These are phyloP conservation scores for Okamejei kenojei DNA, from an alignment of 2,797 vertebrate genomes.

Conservation along the genomic window DNA sequence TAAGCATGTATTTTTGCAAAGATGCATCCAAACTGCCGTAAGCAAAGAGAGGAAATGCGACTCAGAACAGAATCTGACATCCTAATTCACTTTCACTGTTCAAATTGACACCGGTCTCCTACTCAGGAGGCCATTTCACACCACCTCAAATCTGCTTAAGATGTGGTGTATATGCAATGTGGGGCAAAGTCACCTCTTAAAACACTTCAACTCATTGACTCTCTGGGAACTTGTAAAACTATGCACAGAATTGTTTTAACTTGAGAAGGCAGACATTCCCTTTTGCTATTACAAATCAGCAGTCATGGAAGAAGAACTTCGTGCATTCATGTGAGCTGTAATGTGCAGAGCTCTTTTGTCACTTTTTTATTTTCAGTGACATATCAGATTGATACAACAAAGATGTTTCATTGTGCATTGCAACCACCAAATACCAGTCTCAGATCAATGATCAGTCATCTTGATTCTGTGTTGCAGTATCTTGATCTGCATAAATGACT, in stretches of 20 bases:
- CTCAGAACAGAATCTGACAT: conserved; percentile 2
- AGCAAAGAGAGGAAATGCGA: background rate
- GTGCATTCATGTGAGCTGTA: background rate
- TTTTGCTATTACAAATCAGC: background rate
- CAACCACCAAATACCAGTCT: background rate
- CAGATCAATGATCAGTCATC: background rate
- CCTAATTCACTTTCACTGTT: background rate
- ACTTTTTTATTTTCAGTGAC: background rate
- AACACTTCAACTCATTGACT: background rate
- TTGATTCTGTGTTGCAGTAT: background rate
- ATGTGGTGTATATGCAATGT: background rate
- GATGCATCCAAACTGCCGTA: background rate
- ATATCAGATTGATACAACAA: background rate
- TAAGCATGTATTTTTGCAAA: background rate
- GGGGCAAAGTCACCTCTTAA: background rate
- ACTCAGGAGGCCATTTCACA: background rate
- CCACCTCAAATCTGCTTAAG: background rate
- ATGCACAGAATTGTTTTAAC: background rate
- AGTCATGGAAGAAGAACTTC: no score
- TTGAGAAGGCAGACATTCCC: background rate
- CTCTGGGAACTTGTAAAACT: background rate
- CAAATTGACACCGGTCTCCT: background rate
- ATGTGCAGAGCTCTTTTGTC: background rate
- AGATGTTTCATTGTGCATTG: background rate
- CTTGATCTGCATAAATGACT: background rate